Evolutionary conservation across 35 echinoderm and acorn worm species (phyloP).

Genomic region (Ophiothrix spiculata): DNA sequence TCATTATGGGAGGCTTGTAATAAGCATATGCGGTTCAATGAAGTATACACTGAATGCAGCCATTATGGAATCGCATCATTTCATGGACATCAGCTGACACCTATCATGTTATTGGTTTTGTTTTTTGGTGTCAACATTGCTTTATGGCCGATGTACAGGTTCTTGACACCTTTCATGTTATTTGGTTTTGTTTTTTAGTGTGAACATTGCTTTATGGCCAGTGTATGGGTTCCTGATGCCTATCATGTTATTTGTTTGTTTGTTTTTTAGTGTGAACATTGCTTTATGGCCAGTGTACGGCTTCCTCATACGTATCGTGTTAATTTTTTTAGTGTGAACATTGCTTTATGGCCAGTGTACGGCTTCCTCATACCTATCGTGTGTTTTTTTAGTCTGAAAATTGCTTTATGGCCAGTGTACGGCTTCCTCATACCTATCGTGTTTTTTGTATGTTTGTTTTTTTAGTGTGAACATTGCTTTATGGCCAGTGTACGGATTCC

Average conservation of each 20-base stretch:
- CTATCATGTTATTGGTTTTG: too few relatives aligned
- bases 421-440: not conserved
- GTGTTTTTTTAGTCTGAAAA: too few relatives aligned
- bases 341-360: conserved; percentile 95
- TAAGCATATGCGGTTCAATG: conserved; percentile 52
- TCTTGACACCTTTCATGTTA: conserved; percentile 78
- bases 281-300: conserved; percentile 95
- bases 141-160: conserved; percentile 89
- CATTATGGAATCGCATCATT: too few relatives aligned
- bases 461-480: conserved; percentile 91
- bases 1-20: conserved; percentile 79
- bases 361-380: conserved; percentile 77
- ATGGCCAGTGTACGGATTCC: conserved; percentile 92
- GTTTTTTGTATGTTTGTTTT: conserved; percentile 12
- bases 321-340: conserved; percentile 82
- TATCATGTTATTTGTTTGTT: conserved; percentile 5
- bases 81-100: too few relatives aligned
- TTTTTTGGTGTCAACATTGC: conserved; percentile 87
- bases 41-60: too few relatives aligned
- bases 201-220: not conserved
- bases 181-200: too few relatives aligned
- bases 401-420: not conserved
- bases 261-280: conserved; percentile 78
- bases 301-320: too few relatives aligned
- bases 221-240: not conserved